Base-by-base conservation (phyloP, 2,888 invertebrate species). In the Andricus quercusramuli region DNA sequence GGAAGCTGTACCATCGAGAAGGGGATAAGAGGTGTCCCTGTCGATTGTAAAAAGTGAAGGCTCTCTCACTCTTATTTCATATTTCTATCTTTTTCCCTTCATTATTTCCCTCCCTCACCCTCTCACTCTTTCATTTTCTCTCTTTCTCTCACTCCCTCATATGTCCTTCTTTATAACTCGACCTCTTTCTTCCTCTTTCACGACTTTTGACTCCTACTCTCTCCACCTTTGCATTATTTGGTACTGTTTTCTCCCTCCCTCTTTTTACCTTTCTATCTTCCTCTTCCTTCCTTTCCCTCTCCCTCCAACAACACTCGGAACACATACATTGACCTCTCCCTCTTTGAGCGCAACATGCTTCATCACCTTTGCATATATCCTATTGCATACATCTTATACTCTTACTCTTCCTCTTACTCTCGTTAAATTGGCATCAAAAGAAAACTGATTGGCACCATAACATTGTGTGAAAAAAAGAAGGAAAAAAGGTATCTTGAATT, bases 1-100 rank as follows among this genome's bases (percentile, higher is more conserved):
- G 89, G 89, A 89, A 81, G 76, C 65, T 51, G 80, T 80, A 78
- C 78, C 79, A 79, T 82, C 79, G 79, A 80, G 79, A 81, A 80
- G 78, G 84, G 81, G 66, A 81, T 84, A 83, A 83, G 80, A 82
- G 82, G 82, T 84, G 82, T 83, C 77, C 70, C 80, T 80, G 79
- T 82, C 80, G 83, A 83, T 83, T 82, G 83, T 79, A 81, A 81
- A 83, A 81, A 79, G 81, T 79, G 81, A 82, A 79, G 78, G 81
- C 83, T 82, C 82, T 80, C 79, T 83, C 68, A 78, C 80, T 83
- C 77, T 81, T 62, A 79, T 64, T 76, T 59, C 65, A 76, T 64
- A 51, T 59, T 51, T 79, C 65, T 77, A 70, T 79, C 79, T 78
- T 79, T n/a, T 79, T 64, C 56, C 70, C 66, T 29, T 80, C 68